phyloP scores from a whole-genome alignment of 2,113 vertebrate genomes.

The Lophotis ruficrista region DNA sequence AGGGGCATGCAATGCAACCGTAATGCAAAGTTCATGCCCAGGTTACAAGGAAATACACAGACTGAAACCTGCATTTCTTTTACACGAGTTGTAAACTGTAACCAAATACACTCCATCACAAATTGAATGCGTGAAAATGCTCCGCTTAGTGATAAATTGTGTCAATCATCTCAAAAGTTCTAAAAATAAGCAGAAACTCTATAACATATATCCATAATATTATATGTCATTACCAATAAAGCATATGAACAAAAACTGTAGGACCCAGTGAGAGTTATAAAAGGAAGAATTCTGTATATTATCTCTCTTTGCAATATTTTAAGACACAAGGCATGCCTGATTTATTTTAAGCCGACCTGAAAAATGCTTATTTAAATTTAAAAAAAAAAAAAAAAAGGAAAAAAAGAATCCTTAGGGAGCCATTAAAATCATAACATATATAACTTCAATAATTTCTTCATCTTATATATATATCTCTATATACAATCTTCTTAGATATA shows the following conservation, averaged over 20 bases:
- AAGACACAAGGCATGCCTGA: neutral
- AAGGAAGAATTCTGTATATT: neutral
- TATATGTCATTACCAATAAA: neutral
- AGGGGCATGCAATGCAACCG: neutral
- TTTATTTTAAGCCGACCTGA: neutral
- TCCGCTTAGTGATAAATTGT: neutral
- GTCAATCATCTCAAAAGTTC: neutral
- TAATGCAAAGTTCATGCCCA: neutral
- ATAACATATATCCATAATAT: neutral
- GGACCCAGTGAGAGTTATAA: neutral
- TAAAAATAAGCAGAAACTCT: neutral
- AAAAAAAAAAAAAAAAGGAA: too few species aligned
- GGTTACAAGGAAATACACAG: neutral
- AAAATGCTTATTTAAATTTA: neutral
- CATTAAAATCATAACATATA: constrained; percentile 15
- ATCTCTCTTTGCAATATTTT: neutral
- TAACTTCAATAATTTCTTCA: neutral
- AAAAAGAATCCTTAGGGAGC: neutral
- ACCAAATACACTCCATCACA: neutral
- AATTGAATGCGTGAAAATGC: neutral
- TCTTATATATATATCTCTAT: neutral
- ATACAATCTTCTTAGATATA: neutral
- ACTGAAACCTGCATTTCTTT: neutral
- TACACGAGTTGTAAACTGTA: neutral
- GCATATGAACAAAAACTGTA: neutral